phyloP scores from a whole-genome alignment of 2,888 invertebrate genomes.

The Hymenopus coronatus region DNA sequence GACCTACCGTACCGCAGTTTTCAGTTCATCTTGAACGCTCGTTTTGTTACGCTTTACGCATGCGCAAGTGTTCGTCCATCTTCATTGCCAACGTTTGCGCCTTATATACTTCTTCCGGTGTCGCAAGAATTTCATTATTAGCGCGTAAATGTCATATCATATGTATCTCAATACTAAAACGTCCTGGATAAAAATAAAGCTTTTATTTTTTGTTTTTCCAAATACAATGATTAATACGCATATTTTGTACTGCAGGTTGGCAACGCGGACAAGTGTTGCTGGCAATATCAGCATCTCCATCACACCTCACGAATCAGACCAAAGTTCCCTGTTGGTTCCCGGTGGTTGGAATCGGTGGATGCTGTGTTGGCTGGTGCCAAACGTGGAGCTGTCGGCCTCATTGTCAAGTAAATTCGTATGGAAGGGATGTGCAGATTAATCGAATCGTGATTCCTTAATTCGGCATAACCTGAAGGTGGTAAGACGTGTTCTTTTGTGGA shows the following conservation, averaged over 20 bases:
- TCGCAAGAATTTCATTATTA: not conserved
- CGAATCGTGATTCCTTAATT: not conserved
- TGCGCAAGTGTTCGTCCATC: not conserved
- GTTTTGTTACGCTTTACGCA: not conserved
- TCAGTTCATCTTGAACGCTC: not conserved
- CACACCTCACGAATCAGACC: not conserved
- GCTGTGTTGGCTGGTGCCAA: not conserved
- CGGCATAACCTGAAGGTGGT: not conserved
- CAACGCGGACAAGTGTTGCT: not conserved
- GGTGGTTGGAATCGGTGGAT: not conserved
- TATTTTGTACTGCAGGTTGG: not conserved
- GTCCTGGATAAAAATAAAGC: too few species aligned
- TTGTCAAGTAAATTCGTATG: not conserved
- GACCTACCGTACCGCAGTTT: not conserved
- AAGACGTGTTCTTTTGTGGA: not conserved
- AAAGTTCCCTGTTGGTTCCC: not conserved
- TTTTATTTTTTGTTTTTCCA: too few species aligned
- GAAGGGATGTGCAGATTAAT: not conserved
- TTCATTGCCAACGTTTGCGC: not conserved
- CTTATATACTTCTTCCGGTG: not conserved
- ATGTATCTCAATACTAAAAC: not conserved
- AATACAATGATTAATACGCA: not conserved
- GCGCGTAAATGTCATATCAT: not conserved
- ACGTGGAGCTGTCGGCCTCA: not conserved
- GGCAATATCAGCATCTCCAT: not conserved